Evolutionary conservation across 2,888 invertebrate genomes (phyloP), one percentile per base, ranked within the genome.

Genomic region (Drosophila siamana): DNA sequence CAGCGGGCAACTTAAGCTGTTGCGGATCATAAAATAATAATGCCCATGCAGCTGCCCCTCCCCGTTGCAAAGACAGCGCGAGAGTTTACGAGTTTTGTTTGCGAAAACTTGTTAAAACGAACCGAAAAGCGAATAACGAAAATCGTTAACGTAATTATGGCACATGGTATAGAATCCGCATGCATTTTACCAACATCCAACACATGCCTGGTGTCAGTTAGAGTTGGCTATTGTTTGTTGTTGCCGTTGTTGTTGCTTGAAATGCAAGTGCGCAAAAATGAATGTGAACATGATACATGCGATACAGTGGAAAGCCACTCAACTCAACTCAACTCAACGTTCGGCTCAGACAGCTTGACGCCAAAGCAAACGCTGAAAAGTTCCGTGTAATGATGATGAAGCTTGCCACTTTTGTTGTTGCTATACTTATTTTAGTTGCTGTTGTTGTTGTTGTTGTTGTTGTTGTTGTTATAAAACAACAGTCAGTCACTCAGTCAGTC

Each of bases 261-360:
- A 72, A 70, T 74, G 75, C 63, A 68, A 72, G 79, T 74, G 60
- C 63, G 70, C 61, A 69, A 77, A 74, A 74, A 65, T 80, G 72
- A 77, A 80, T 75, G 70, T 51, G 73, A 81, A 75, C 67, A 60
- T 75, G 74, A 75, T 75, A 71, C 62, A 70, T 77, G 78, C 63
- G 66, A 71, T n/a, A n/a, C n/a, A n/a, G 76, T 64, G 79, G 66
- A 84, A 82, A 84, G 77, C 79, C 77, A 72, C 74, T 77, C 74
- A n/a, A n/a, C n/a, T n/a, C n/a, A n/a, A n/a, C n/a, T n/a, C n/a
- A n/a, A 72, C 74, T 77, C 74, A 69, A 54, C 62, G 56, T 22
- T 67, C 63, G 74, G 44, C 78, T 75, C 84, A 82, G 78, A 88
- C 89, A 81, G 85, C 85, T 85, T 85, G 85, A 85, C 85, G 87